Conservation (phyloP, 2,797 vertebrate species). For the Lagorchestes hirsutus region DNA sequence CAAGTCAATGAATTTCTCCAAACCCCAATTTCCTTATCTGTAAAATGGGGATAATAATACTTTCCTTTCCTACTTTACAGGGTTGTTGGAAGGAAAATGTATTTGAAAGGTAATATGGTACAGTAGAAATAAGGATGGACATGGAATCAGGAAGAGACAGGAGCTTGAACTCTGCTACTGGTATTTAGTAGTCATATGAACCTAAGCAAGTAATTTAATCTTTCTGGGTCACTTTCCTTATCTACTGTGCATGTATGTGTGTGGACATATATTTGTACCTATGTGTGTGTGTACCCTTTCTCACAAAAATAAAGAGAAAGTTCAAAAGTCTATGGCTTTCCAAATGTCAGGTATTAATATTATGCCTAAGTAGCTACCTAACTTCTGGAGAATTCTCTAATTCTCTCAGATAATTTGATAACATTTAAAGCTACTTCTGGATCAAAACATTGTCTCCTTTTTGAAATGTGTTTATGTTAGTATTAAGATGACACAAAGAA, state of each 20-base stretch:
- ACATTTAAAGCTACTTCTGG: constrained; percentile 19
- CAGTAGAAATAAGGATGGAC: background rate
- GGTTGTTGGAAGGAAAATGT: background rate
- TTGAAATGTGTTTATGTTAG: constrained; percentile 41
- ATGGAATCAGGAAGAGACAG: background rate
- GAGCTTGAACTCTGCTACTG: background rate
- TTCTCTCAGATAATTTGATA: constrained; percentile 7
- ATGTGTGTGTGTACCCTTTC: background rate
- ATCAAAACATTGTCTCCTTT: constrained; percentile 8
- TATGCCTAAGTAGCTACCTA: background rate
- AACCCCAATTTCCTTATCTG: background rate
- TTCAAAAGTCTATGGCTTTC: background rate
- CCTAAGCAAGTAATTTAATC: background rate
- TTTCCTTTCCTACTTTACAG: background rate
- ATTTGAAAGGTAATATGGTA: background rate
- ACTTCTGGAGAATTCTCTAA: background rate
- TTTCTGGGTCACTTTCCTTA: background rate
- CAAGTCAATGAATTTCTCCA: background rate
- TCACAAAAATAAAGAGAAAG: background rate
- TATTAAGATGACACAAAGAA: constrained; percentile 51
- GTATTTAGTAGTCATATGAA: background rate
- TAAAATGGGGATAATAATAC: background rate
- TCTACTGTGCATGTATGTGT: background rate
- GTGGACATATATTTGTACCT: background rate
- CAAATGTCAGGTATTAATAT: background rate